Percentiles rank a stretch among this genome's conserved stretches.
Evolutionary conservation across 2,797 vertebrate species (phyloP).

Genomic region (Periparus ater): DNA sequence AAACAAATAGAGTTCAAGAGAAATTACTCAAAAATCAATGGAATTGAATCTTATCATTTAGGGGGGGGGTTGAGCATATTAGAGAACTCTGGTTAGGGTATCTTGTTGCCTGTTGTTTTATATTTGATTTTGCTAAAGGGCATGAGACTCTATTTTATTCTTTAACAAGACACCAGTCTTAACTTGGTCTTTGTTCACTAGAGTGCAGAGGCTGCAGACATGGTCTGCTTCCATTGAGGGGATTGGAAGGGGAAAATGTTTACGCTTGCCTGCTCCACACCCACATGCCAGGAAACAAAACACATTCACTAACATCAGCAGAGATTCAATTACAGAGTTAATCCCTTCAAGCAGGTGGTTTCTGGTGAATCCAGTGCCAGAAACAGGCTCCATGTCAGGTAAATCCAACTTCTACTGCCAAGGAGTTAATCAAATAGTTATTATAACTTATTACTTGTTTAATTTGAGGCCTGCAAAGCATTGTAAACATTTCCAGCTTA

Average conservation of each 20-base stretch:
- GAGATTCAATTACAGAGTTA: constrained; percentile 57
- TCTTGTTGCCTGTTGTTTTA: background rate
- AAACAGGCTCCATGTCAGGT: constrained; percentile 39
- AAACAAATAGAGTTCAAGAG: background rate
- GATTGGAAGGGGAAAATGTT: background rate
- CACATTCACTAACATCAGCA: constrained; percentile 18
- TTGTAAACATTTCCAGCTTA: constrained; percentile 42
- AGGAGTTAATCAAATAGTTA: constrained; percentile 66
- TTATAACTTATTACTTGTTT: constrained; percentile 60
- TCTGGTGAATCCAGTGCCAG: constrained; percentile 38
- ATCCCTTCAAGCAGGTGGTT: constrained; percentile 55
- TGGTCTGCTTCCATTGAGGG: background rate
- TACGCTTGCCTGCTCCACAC: background rate
- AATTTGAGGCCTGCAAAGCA: constrained; percentile 48
- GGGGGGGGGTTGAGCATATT: background rate
- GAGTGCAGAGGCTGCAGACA: background rate
- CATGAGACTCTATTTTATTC: background rate
- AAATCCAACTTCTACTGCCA: constrained; percentile 54
- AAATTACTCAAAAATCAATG: background rate
- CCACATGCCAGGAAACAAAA: constrained; percentile 28
- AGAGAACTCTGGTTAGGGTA: background rate
- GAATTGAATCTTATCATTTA: background rate
- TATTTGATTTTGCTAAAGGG: background rate
- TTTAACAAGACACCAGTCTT: background rate
- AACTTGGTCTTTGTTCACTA: background rate